Percentiles rank a stretch among this genome's conserved stretches.
phyloP scores from a whole-genome alignment of 1,140 invertebrate genomes.

The Ptiloglossa arizonensis region DNA sequence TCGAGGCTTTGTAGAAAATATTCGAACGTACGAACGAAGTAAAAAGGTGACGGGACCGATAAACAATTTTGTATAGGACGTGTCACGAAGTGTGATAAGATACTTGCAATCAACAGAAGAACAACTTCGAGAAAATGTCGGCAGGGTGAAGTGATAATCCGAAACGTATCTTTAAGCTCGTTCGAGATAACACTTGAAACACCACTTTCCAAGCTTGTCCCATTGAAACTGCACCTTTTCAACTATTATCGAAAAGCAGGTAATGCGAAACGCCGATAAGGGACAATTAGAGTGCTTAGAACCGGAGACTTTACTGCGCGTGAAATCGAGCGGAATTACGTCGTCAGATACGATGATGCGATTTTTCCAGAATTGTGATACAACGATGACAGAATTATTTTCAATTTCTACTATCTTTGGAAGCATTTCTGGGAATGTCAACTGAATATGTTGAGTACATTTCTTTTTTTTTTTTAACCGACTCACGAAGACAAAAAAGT shows the following conservation, averaged over 20 bases:
- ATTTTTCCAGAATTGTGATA: no score
- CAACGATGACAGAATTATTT: no score
- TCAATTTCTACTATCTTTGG: no score
- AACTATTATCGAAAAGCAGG: not conserved
- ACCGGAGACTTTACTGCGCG: not conserved
- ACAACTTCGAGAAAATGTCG: slow-evolving; percentile 1
- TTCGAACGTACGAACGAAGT: not conserved
- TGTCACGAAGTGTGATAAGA: slow-evolving; percentile 13
- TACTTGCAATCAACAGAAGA: slow-evolving; percentile 2
- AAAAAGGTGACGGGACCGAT: not conserved
- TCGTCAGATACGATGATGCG: no score
- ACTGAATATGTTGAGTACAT: no score
- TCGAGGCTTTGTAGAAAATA: no score
- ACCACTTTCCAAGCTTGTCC: not conserved
- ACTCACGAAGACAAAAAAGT: no score
- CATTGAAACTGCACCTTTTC: not conserved
- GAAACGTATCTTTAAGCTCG: not conserved
- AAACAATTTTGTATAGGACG: not conserved
- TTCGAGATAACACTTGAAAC: not conserved
- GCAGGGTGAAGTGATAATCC: slow-evolving; percentile 10
- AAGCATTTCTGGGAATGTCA: no score
- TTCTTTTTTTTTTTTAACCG: no score
- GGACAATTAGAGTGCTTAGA: no score
- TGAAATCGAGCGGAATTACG: not conserved
- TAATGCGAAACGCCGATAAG: no score